Conservation (phyloP, 2,888 invertebrate genomes). For the Chorisops tibialis region DNA sequence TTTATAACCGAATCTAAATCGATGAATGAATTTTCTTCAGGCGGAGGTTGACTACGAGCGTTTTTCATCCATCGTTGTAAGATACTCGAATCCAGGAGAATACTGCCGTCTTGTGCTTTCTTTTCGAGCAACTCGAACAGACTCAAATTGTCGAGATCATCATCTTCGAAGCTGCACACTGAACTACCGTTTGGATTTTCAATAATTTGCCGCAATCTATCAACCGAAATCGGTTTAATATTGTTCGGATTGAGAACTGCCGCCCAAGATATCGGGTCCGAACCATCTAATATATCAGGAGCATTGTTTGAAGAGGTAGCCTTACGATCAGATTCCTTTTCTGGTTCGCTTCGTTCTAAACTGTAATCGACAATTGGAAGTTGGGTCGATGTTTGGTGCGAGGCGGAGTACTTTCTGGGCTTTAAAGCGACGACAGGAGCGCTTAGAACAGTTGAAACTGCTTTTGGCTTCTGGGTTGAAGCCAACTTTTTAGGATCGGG, state of each 20-base stretch:
- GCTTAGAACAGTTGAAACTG: too few species aligned
- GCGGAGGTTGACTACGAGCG: neutral
- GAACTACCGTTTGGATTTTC: slow-evolving; percentile 30
- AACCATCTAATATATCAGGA: neutral
- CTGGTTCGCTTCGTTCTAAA: too few species aligned
- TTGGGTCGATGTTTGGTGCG: too few species aligned
- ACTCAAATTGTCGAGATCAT: slow-evolving; percentile 60
- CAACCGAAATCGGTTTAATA: slow-evolving; percentile 40
- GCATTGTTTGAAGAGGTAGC: too few species aligned
- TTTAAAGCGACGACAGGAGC: too few species aligned
- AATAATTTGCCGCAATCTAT: slow-evolving; percentile 5
- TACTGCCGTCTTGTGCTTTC: slow-evolving; percentile 68
- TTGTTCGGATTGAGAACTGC: slow-evolving; percentile 52
- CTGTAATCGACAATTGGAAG: too few species aligned
- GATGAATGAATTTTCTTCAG: neutral
- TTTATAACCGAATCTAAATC: neutral
- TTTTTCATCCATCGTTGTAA: neutral
- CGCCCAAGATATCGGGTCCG: slow-evolving; percentile 47
- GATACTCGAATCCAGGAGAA: slow-evolving; percentile 63
- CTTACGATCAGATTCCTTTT: too few species aligned
- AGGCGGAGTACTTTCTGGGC: too few species aligned
- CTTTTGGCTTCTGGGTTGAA: too few species aligned
- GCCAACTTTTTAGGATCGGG: too few species aligned
- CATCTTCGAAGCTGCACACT: slow-evolving; percentile 26
- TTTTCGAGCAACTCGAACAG: slow-evolving; percentile 77